phyloP scores from a whole-genome alignment of 1,140 invertebrate genomes.

The Zelostemma sp. region DNA sequence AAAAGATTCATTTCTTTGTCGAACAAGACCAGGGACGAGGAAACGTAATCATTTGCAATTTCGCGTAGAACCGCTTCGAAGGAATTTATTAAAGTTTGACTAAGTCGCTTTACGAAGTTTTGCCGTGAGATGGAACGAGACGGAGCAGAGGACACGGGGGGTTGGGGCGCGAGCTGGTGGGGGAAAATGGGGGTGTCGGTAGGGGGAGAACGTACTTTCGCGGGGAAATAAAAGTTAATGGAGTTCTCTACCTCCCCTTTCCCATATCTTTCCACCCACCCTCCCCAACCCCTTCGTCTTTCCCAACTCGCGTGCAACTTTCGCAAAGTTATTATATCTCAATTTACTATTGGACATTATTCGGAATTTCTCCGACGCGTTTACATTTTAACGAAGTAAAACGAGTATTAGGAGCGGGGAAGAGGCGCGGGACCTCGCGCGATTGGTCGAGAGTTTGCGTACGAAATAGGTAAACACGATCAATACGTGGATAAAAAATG shows the following conservation, averaged over 20 bases:
- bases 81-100: constrained; percentile 66
- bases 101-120: constrained; percentile 10
- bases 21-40: constrained; percentile 25
- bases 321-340: constrained; percentile 64
- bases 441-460: constrained; percentile 3
- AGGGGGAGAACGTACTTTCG: constrained; percentile 61
- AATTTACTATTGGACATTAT: constrained; percentile 63
- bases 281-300: neutral
- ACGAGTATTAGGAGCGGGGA: constrained; percentile 32
- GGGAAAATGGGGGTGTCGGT: constrained; percentile 10
- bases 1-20: constrained; percentile 8
- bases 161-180: constrained; percentile 14
- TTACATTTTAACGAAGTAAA: constrained; percentile 33
- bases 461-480: constrained; percentile 15
- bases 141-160: constrained; percentile 8
- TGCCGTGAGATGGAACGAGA: constrained; percentile 30
- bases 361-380: constrained; percentile 12
- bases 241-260: constrained; percentile 3
- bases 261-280: neutral
- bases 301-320: constrained; percentile 48
- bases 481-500: constrained; percentile 12
- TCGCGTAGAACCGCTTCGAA: constrained; percentile 61
- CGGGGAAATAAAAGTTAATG: constrained; percentile 61
- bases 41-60: constrained; percentile 63
- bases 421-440: constrained; percentile 1